Evolutionary conservation across 2,888 invertebrate species (phyloP).

Genomic region (Napeogenes sylphis): DNA sequence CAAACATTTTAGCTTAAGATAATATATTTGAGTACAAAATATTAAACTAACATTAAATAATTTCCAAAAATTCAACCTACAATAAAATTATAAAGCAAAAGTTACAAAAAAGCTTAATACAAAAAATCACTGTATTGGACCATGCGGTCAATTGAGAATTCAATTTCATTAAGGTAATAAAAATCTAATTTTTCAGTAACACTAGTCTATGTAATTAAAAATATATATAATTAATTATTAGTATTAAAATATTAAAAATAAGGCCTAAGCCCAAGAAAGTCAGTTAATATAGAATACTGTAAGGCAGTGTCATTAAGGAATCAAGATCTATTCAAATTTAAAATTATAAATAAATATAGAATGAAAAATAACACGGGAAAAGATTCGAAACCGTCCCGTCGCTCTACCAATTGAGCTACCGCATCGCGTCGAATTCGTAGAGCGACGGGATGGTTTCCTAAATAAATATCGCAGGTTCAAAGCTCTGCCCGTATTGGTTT

Average conservation of each 20-base stretch:
- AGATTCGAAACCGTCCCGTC: too few species aligned
- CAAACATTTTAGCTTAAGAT: conserved; percentile 26
- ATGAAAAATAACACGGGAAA: too few species aligned
- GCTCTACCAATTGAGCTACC: too few species aligned
- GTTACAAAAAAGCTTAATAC: background rate
- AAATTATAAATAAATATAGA: too few species aligned
- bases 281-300: conserved; percentile 24
- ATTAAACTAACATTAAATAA: conserved; percentile 43
- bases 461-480: too few species aligned
- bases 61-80: conserved; percentile 40
- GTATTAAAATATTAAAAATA: conserved; percentile 8
- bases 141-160: background rate
- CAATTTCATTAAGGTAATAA: too few species aligned
- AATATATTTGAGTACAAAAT: conserved; percentile 60
- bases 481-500: too few species aligned
- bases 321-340: conserved; percentile 5
- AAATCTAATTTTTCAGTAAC: too few species aligned
- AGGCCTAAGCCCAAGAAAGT: background rate
- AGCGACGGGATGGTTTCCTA: too few species aligned
- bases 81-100: conserved; percentile 31
- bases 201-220: background rate
- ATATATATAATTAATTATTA: background rate
- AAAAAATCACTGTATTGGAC: background rate
- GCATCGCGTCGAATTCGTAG: too few species aligned
- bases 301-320: conserved; percentile 26